These are phyloP conservation scores for Cataglyphis livida DNA, from an alignment of 2,888 invertebrate species.

Conservation along the genomic window DNA sequence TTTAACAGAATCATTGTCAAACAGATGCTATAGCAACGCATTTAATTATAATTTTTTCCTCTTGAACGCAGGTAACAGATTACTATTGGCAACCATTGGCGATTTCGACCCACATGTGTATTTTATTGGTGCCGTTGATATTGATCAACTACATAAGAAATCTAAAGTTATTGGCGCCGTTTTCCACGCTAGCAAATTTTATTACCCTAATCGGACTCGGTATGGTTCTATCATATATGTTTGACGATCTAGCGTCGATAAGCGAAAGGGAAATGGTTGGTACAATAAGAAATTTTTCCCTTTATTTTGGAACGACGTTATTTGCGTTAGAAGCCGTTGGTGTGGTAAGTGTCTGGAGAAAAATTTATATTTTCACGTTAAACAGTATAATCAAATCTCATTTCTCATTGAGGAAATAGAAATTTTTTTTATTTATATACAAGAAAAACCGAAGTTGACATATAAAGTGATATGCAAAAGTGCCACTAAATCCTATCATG, in stretches of 20 bases:
- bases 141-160: constrained; percentile 91
- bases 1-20: not conserved
- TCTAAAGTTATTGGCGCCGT: constrained; percentile 93
- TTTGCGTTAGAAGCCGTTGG: constrained; percentile 95
- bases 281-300: constrained; percentile 88
- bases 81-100: constrained; percentile 85
- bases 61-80: constrained; percentile 86
- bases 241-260: constrained; percentile 88
- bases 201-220: constrained; percentile 92
- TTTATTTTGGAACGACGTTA: constrained; percentile 96
- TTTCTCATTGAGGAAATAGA: not conserved
- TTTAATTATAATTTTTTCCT: constrained; percentile 55
- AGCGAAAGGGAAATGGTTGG: constrained; percentile 86
- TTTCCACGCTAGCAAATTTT: constrained; percentile 93
- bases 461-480: constrained; percentile 22
- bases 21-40: not conserved
- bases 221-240: constrained; percentile 91
- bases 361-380: constrained; percentile 8
- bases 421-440: not conserved
- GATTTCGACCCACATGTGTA: constrained; percentile 90
- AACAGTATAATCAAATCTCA: not conserved
- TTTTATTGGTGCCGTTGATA: constrained; percentile 90
- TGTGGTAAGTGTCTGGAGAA: constrained; percentile 87
- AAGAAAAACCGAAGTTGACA: not conserved
- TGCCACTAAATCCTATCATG: not conserved